phyloP scores from a whole-genome alignment of 2,888 invertebrate genomes.

The Calameuta pallipes region DNA sequence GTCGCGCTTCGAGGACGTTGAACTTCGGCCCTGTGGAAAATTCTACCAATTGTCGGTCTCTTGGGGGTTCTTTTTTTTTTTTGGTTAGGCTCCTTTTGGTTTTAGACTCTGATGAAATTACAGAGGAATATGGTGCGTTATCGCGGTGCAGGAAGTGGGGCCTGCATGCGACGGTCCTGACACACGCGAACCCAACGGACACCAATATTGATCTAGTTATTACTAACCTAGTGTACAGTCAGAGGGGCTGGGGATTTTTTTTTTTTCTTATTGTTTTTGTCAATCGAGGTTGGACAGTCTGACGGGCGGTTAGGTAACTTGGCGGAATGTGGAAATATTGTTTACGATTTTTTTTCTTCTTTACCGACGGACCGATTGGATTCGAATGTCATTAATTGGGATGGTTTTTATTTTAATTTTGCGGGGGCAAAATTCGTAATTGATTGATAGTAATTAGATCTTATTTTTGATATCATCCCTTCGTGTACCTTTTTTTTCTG shows the following conservation, averaged over 20 bases:
- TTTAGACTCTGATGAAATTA: background rate
- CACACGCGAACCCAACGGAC: constrained; percentile 19
- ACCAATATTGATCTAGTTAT: constrained; percentile 51
- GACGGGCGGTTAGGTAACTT: background rate
- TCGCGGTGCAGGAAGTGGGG: background rate
- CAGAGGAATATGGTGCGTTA: background rate
- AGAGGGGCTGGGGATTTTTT: background rate
- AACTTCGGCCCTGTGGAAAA: background rate
- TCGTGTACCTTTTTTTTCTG: too few relatives aligned
- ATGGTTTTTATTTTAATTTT: too few relatives aligned
- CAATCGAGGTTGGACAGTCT: background rate
- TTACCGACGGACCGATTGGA: background rate
- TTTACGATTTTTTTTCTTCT: background rate
- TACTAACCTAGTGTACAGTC: constrained; percentile 41
- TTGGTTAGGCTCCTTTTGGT: background rate
- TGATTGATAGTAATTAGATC: too few relatives aligned
- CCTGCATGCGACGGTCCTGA: constrained; percentile 7
- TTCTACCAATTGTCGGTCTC: background rate
- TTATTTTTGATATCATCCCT: too few relatives aligned
- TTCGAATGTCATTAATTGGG: too few relatives aligned
- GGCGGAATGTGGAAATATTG: background rate
- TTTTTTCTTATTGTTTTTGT: background rate
- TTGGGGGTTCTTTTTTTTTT: background rate
- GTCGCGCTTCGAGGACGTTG: background rate
- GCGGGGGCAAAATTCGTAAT: too few relatives aligned